These are phyloP conservation scores for Lutraria lutraria DNA, from an alignment of 2,888 invertebrate genomes.

Conservation along the genomic window DNA sequence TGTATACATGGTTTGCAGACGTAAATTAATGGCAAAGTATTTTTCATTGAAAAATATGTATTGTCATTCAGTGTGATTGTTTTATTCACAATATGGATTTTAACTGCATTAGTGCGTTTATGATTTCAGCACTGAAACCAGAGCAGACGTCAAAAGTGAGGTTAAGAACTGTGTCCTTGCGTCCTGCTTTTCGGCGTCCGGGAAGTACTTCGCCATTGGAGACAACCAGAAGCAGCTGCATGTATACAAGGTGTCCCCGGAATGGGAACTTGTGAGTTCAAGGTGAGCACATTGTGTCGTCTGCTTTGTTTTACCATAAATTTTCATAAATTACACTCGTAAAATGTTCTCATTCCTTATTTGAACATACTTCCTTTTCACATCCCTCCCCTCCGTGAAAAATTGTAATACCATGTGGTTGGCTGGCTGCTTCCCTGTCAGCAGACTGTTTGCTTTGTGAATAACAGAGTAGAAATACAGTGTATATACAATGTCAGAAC, in stretches of 20 bases:
- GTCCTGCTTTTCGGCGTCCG: slow-evolving; percentile 76
- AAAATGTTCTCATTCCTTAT: not conserved
- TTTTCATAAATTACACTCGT: slow-evolving; percentile 41
- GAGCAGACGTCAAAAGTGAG: slow-evolving; percentile 51
- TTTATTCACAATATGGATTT: slow-evolving; percentile 28
- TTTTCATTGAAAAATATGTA: not conserved
- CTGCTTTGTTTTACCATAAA: slow-evolving; percentile 23
- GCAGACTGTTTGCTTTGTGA: slow-evolving; percentile 40
- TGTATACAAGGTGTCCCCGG: slow-evolving; percentile 68
- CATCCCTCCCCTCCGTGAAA: not conserved
- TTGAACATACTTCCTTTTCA: slow-evolving; percentile 7
- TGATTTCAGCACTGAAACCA: slow-evolving; percentile 42
- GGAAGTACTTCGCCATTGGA: slow-evolving; percentile 79
- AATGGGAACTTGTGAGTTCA: slow-evolving; percentile 53
- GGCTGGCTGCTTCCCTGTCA: slow-evolving; percentile 7
- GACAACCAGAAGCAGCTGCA: slow-evolving; percentile 82
- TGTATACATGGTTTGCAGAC: not conserved
- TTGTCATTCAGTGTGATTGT: not conserved
- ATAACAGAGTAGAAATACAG: slow-evolving; percentile 26
- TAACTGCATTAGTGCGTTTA: slow-evolving; percentile 28
- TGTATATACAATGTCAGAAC: slow-evolving; percentile 38
- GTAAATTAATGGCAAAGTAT: not conserved
- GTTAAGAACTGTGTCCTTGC: slow-evolving; percentile 74
- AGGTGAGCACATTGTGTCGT: slow-evolving; percentile 52
- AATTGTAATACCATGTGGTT: not conserved